Base-by-base conservation (phyloP, 2,797 vertebrate species). In the Ammospiza maritima region DNA sequence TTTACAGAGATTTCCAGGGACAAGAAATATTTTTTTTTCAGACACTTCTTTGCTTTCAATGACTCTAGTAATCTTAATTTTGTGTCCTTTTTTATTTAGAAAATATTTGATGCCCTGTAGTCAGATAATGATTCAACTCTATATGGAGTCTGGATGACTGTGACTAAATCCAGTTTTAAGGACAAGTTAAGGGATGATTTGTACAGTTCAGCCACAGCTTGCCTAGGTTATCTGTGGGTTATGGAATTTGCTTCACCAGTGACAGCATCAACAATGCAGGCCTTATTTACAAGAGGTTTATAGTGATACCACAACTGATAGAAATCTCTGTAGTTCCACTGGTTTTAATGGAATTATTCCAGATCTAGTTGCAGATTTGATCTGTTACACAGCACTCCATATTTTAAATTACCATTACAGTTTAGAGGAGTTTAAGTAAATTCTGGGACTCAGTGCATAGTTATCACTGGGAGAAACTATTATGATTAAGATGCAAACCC, bases 301-400 rank as follows among this genome's bases (percentile, higher is more conserved):
- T 83, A 92, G 83, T 65, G 81, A 90, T 80, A 85, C 88, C 91
- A 77, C 86, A 94, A 73, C 80, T 90, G 94, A 96, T 94, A 76
- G 58, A 69, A 94, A 91, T 95, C 90, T 94, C 67, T 76, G 34
- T 42, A 85, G 75, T 82, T 94, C 85, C 74, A 65, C 78, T 92
- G 78, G 74, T 90, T 94, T 94, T 94, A 94, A 89, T 95, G 90
- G 95, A 96, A 79, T 88, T 94, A 90, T 82, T 95, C 80, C 95
- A 96, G 81, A 90, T 94, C 70, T 93, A 47, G 62, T 70, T 84
- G 74, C 5, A 9, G 74, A 95, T 96, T 91, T 80, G 77, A 76
- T 91, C 89, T 79, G 71, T 82, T 88, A 65, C 75, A 61, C 72
- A 87, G 88, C 89, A 82, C 74, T 92, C 69, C 57, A 69, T 84